These are phyloP conservation scores for Pangasius sanitwongsei DNA, from an alignment of 2,797 vertebrate species.

Conservation along the genomic window DNA sequence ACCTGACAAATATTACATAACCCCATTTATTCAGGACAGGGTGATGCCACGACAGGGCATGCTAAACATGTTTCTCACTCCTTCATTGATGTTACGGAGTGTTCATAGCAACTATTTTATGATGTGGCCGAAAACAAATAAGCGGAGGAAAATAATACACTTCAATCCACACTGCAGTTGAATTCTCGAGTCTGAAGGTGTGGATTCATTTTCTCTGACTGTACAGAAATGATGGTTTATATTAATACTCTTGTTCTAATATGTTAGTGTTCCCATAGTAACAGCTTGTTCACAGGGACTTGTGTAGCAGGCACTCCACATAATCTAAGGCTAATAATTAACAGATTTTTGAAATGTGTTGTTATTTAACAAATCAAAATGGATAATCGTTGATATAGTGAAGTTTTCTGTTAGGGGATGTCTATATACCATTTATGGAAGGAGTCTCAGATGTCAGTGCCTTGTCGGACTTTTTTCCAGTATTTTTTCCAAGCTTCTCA, in stretches of 20 bases:
- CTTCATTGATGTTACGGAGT: background rate
- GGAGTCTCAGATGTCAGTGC: no score
- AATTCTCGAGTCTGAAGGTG: background rate
- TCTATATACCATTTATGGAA: no score
- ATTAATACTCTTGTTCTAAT: background rate
- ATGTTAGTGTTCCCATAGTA: background rate
- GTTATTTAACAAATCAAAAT: background rate
- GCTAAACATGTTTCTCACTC: background rate
- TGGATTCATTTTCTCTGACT: background rate
- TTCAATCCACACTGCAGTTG: background rate
- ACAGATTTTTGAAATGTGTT: no score
- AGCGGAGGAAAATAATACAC: background rate
- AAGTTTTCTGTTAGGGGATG: background rate
- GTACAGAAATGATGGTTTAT: background rate
- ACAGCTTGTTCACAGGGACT: background rate
- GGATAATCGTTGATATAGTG: background rate
- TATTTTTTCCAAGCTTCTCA: no score
- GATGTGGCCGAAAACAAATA: background rate
- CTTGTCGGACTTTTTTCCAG: no score
- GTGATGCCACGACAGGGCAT: slow-evolving; percentile 4
- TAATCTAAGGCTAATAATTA: background rate
- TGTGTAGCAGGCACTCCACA: background rate
- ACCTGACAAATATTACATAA: slow-evolving; percentile 37
- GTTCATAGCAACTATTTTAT: background rate
- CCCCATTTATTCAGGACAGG: slow-evolving; percentile 17